Percentiles rank a stretch among this genome's conserved stretches.
phyloP scores from a whole-genome alignment of 2,113 vertebrate genomes.

The Pithys albifrons region DNA sequence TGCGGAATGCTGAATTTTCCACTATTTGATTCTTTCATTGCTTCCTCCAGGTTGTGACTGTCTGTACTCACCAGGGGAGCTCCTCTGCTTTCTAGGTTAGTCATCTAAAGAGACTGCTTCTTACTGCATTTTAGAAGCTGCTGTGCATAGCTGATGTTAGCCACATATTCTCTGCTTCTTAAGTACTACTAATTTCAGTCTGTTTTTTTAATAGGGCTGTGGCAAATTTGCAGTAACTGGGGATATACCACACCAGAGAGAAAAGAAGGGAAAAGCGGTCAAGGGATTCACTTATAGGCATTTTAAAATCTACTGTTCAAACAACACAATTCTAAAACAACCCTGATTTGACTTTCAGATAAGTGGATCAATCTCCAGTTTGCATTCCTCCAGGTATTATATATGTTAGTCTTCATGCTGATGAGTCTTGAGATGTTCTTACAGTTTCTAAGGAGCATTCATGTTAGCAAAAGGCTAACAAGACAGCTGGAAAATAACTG shows the following conservation, averaged over 20 bases:
- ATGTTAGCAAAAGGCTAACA: background rate
- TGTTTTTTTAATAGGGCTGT: background rate
- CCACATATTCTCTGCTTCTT: background rate
- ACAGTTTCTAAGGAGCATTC: background rate
- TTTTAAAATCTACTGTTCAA: background rate
- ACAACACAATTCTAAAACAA: background rate
- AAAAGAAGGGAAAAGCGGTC: background rate
- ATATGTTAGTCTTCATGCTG: background rate
- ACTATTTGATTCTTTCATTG: background rate
- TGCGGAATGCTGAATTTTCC: background rate
- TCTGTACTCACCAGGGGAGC: background rate
- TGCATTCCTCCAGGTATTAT: fast-evolving
- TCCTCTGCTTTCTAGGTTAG: background rate
- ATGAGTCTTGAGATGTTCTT: background rate
- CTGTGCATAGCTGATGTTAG: background rate
- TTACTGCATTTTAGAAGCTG: background rate
- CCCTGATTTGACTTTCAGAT: background rate
- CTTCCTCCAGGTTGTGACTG: background rate
- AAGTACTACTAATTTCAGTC: background rate
- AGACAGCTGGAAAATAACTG: background rate
- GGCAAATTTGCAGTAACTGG: background rate
- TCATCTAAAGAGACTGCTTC: background rate
- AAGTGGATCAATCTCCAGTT: background rate
- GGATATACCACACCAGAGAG: background rate
- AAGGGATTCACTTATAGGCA: background rate